Base-by-base conservation (phyloP, 1,140 invertebrate genomes). In the Acyrthosiphon pisum region DNA sequence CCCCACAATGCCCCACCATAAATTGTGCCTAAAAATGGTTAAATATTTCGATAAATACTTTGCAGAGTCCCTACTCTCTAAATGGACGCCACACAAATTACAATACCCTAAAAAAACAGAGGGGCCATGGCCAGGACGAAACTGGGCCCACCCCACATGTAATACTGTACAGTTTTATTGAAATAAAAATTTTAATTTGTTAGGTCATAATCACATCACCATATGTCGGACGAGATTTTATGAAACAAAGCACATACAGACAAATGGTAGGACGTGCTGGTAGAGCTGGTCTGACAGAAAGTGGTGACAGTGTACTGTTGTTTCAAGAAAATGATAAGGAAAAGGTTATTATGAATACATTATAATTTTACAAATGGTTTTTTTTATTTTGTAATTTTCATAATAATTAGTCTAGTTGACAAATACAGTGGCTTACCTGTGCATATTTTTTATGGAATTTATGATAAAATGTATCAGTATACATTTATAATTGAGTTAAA, bases 191-290 rank as follows among this genome's bases (percentile, higher is more conserved):
- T 76, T 18, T 35, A n/a, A n/a, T 76, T 30, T 94, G 94, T 48
- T 94, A 97, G 97, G 96, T 99, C 0, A 98, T 99, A 94, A 95
- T 99, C 94, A 96, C 98, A 94, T 97, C 97, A 93, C 98, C 98
- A 3, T 97, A 97, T 94, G 96, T 99, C 84, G 99, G 98, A 8
- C 96, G 95, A 84, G 96, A 97, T 22, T 97, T 98, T 95, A 96
- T 99, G 76, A 97, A 96, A 89, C 96, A 97, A 30, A 97, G 97
- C 94, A 96, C 97, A 94, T 99, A 99, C 95, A 98, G 98, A 94
- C 99, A 99, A 96, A 99, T 99, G 99, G 96, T 97, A 94, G 98
- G 99, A 1, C 95, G 98, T 94, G 98, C 98, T 68, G 98, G 98
- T 20, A 95, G 98, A 94, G 97, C 97, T 4, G 97, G 97, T 6